phyloP scores from a whole-genome alignment of 2,113 vertebrate genomes.

The Myxocyprinus asiaticus region DNA sequence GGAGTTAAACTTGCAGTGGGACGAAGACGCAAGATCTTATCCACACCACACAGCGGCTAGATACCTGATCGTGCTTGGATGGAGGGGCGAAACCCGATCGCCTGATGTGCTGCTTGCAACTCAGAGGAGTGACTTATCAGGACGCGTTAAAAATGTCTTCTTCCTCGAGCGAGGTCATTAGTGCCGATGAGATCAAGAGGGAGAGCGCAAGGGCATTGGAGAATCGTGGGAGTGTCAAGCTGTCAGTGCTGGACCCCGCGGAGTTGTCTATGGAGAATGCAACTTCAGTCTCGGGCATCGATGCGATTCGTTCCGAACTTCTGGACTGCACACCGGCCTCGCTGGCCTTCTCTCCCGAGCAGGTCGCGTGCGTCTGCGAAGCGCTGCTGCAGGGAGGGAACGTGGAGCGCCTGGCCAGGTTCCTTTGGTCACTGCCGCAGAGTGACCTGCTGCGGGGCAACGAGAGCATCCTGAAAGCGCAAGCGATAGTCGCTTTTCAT shows the following conservation, averaged over 20 bases:
- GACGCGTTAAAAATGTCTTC: conserved; percentile 92
- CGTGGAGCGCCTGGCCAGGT: conserved; percentile 96
- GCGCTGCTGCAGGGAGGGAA: conserved; percentile 98
- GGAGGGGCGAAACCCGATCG: conserved; percentile 97
- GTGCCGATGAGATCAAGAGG: conserved; percentile 92
- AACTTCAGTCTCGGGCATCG: conserved; percentile 72
- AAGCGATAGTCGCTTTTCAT: conserved; percentile 96
- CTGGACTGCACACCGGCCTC: conserved; percentile 83
- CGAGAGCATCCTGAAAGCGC: conserved; percentile 98
- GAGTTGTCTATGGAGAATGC: conserved; percentile 87
- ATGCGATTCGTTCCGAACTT: conserved; percentile 88
- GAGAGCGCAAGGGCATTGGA: conserved; percentile 88
- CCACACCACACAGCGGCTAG: conserved; percentile 77
- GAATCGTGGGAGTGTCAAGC: conserved; percentile 78
- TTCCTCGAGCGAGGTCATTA: conserved; percentile 88
- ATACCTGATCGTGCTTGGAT: conserved; percentile 92
- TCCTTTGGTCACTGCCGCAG: conserved; percentile 96
- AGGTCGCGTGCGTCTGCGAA: conserved; percentile 98
- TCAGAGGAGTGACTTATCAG: conserved; percentile 87
- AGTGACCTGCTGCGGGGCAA: conserved; percentile 96
- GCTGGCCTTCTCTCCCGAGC: conserved; percentile 95
- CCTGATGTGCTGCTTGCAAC: conserved; percentile 79
- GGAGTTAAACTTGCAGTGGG: conserved; percentile 56
- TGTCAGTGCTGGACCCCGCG: conserved; percentile 79
- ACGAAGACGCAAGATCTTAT: conserved; percentile 54